A percentile compares a stretch with the other conserved stretches of the same genome.
phyloP scores from a whole-genome alignment of 2,888 invertebrate genomes.

The Drosophila anomalipes region DNA sequence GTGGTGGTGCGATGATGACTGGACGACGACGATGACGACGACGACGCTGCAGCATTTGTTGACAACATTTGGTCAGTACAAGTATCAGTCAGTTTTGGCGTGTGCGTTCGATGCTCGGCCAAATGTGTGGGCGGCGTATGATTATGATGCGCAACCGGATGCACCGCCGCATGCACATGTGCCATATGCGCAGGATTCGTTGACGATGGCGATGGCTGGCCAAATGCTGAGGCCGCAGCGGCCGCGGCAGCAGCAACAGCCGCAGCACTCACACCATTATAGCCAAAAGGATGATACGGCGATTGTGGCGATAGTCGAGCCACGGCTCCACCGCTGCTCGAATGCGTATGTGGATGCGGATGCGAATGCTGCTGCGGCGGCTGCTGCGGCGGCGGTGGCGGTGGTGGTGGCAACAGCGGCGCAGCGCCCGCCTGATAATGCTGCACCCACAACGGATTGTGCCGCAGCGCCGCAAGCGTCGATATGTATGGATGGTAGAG shows the following conservation, averaged over 20 bases:
- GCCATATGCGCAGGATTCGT: constrained; percentile 59
- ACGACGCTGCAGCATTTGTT: constrained; percentile 59
- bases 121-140: constrained; percentile 66
- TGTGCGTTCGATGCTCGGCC: constrained; percentile 62
- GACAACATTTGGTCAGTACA: constrained; percentile 69
- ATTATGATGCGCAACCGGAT: constrained; percentile 40
- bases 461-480: constrained; percentile 85
- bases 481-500: constrained; percentile 84
- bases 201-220: constrained; percentile 53
- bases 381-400: constrained; percentile 63
- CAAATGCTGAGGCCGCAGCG: constrained; percentile 75
- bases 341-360: constrained; percentile 41
- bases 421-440: constrained; percentile 85
- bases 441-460: constrained; percentile 86
- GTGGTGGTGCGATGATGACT: constrained; percentile 73
- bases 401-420: constrained; percentile 77
- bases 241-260: constrained; percentile 80
- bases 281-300: constrained; percentile 82
- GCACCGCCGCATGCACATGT: constrained; percentile 59
- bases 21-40: constrained; percentile 50
- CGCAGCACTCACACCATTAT: constrained; percentile 83
- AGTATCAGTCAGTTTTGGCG: constrained; percentile 81
- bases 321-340: constrained; percentile 78
- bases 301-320: constrained; percentile 85
- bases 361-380: constrained; percentile 67